Conservation (phyloP, 2,888 invertebrate species). For the Uloborus plumipes region DNA sequence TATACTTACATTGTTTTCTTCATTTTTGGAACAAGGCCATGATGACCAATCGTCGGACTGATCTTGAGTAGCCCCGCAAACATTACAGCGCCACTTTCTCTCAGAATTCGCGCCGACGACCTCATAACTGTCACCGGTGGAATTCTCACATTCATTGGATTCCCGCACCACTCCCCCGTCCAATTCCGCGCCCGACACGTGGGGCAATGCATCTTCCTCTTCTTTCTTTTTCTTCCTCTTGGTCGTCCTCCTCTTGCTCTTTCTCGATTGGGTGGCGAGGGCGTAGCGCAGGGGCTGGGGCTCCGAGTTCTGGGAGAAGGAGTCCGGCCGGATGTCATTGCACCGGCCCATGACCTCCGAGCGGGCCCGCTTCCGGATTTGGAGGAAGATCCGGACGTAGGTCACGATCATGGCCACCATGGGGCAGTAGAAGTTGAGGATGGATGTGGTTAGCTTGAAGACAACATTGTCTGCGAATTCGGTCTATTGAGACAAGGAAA, state of each 20-base stretch:
- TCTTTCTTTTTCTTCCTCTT: constrained; percentile 15
- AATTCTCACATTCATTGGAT: no score
- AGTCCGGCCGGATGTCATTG: constrained; percentile 41
- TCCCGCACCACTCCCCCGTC: no score
- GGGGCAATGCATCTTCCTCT: background rate
- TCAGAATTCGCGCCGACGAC: background rate
- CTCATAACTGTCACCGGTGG: constrained; percentile 21
- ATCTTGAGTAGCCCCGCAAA: constrained; percentile 42
- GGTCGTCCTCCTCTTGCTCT: background rate
- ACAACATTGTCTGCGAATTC: constrained; percentile 73
- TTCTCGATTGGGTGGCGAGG: constrained; percentile 17
- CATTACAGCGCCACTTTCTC: constrained; percentile 44
- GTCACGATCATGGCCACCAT: constrained; percentile 73
- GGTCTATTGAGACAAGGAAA: constrained; percentile 67
- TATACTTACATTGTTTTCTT: constrained; percentile 27
- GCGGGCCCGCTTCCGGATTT: constrained; percentile 72
- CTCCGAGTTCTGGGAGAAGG: constrained; percentile 37
- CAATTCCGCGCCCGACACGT: no score
- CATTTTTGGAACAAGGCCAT: constrained; percentile 23
- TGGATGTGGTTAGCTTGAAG: constrained; percentile 74
- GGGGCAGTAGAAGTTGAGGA: constrained; percentile 74
- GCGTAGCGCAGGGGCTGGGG: constrained; percentile 50
- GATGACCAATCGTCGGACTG: constrained; percentile 31
- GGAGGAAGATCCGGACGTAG: constrained; percentile 73
- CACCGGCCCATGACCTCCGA: constrained; percentile 66